Evolutionary conservation across 2,888 invertebrate species (phyloP).

Genomic region (Gortyna flavago): DNA sequence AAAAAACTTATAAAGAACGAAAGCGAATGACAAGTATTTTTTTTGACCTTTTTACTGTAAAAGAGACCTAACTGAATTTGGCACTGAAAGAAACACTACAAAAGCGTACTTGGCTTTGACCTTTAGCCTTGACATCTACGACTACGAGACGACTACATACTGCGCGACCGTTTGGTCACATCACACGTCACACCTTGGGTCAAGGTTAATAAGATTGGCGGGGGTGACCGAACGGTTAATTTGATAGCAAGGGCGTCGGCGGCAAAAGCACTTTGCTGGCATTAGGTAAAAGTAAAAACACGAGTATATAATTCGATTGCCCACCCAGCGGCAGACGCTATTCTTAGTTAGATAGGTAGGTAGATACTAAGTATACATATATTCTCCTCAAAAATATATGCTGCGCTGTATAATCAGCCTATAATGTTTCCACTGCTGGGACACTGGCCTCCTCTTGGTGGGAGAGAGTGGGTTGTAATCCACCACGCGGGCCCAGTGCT

Average conservation of each 20-base stretch:
- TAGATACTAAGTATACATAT: background rate
- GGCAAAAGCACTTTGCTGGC: slow-evolving; percentile 13
- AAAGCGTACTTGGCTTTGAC: background rate
- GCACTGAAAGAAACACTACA: slow-evolving; percentile 35
- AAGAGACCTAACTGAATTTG: background rate
- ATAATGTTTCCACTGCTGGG: too few relatives aligned
- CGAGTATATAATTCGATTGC: slow-evolving; percentile 11
- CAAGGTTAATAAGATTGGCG: slow-evolving; percentile 48
- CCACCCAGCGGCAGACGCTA: background rate
- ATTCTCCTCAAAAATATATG: background rate
- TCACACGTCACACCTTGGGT: slow-evolving; percentile 19
- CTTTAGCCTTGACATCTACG: slow-evolving; percentile 22
- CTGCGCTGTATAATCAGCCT: background rate
- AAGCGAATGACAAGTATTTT: background rate
- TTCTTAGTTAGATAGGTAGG: too few relatives aligned
- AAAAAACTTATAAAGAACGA: background rate
- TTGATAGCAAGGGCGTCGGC: slow-evolving; percentile 9
- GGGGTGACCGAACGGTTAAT: slow-evolving; percentile 32
- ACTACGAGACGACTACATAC: background rate
- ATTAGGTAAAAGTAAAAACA: slow-evolving; percentile 29
- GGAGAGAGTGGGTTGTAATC: too few relatives aligned
- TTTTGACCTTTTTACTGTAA: background rate
- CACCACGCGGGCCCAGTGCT: too few relatives aligned
- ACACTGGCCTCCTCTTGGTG: too few relatives aligned
- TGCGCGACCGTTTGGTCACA: slow-evolving; percentile 7